Evolutionary conservation across 2,113 vertebrate species (phyloP).

Genomic region (Myodes glareolus): DNA sequence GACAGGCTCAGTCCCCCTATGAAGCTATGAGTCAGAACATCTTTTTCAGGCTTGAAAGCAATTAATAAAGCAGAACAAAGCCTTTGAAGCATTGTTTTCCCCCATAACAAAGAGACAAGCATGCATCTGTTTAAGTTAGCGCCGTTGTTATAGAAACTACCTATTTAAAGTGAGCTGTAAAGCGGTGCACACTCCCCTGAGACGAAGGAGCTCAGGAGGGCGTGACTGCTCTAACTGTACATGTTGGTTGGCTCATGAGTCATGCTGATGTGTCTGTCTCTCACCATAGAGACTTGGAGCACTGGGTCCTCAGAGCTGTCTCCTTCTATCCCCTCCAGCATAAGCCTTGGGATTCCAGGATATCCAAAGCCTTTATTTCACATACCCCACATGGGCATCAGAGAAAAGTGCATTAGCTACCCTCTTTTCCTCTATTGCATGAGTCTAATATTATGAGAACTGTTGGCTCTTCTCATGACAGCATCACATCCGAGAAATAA

Average conservation of each 20-base stretch:
- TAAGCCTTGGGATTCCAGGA: background rate
- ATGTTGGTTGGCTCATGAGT: background rate
- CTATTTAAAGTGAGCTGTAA: conserved; percentile 52
- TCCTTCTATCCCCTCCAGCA: background rate
- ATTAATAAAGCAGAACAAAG: conserved; percentile 51
- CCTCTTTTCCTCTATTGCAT: background rate
- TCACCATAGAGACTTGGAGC: background rate
- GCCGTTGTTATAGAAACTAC: conserved; percentile 70
- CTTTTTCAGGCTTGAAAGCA: conserved; percentile 58
- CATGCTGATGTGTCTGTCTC: background rate
- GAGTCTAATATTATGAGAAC: background rate
- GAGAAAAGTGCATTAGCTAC: background rate
- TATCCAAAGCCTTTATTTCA: background rate
- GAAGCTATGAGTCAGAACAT: conserved; percentile 64
- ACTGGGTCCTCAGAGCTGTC: background rate
- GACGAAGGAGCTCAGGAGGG: background rate
- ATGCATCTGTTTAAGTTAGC: conserved; percentile 58
- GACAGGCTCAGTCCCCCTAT: background rate
- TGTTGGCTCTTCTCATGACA: background rate
- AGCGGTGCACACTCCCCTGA: background rate
- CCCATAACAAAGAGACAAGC: conserved; percentile 61
- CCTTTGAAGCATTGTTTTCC: conserved; percentile 62
- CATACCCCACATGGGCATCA: background rate
- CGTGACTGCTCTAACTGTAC: background rate
- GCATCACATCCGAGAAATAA: background rate